Evolutionary conservation across 2,888 invertebrate genomes (phyloP).

Genomic region (Leucophora obtusa): DNA sequence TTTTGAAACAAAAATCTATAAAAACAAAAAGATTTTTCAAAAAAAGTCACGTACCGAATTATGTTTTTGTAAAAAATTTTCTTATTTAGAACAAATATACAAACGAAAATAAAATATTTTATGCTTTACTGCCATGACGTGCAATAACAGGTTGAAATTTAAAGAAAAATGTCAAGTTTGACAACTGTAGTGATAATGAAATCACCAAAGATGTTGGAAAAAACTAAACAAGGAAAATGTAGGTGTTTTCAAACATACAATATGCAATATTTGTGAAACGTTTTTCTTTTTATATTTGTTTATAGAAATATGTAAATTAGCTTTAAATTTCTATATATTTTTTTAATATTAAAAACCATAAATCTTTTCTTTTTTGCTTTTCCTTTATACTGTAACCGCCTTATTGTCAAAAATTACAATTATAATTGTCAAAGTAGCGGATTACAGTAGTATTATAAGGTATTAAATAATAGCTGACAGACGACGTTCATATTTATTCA

Average conservation of each 20-base stretch:
- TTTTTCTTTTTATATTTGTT: neutral
- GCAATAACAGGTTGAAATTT: slow-evolving; percentile 46
- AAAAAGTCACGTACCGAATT: slow-evolving; percentile 61
- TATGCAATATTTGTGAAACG: neutral
- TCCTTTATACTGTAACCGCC: slow-evolving; percentile 27
- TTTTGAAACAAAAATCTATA: slow-evolving; percentile 14
- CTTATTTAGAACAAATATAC: slow-evolving; percentile 19
- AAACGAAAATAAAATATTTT: slow-evolving; percentile 12
- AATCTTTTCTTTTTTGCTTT: slow-evolving; percentile 2
- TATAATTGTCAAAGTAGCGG: slow-evolving; percentile 63
- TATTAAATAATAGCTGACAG: slow-evolving; percentile 43
- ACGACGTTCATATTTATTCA: slow-evolving; percentile 21
- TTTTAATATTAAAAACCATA: slow-evolving; percentile 33
- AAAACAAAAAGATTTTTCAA: slow-evolving; percentile 21
- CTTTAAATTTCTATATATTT: slow-evolving; percentile 13
- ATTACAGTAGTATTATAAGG: slow-evolving; percentile 57
- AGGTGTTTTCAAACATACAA: slow-evolving; percentile 15
- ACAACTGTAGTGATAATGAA: slow-evolving; percentile 1
- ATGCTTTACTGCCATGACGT: slow-evolving; percentile 13
- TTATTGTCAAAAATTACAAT: slow-evolving; percentile 53
- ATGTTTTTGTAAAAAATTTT: slow-evolving; percentile 26
- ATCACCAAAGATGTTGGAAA: neutral
- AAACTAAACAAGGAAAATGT: slow-evolving; percentile 18
- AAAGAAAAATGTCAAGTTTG: slow-evolving; percentile 6
- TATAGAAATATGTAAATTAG: neutral